These are phyloP conservation scores for Metaphire vulgaris DNA, from an alignment of 1,140 invertebrate genomes.

Conservation along the genomic window DNA sequence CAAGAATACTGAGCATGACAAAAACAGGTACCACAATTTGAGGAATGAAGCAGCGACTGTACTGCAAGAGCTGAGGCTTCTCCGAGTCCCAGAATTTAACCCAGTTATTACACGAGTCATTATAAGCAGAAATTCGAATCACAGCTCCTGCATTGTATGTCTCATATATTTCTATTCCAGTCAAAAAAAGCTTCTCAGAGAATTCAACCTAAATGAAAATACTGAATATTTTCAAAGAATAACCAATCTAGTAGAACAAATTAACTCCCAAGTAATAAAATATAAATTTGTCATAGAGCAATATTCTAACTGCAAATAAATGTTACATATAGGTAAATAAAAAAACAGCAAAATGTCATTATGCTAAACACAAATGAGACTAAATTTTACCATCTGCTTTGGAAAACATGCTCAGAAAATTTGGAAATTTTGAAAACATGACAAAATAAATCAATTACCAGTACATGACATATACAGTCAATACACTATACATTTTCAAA, in stretches of 20 bases:
- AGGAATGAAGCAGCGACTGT: constrained; percentile 8
- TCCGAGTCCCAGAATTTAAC: constrained; percentile 2
- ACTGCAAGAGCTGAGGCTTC: neutral
- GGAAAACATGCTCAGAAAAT: no score
- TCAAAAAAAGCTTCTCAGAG: constrained; percentile 19
- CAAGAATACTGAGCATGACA: no score
- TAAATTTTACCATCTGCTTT: no score
- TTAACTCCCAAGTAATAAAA: neutral
- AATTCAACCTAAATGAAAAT: constrained; percentile 27
- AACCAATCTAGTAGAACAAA: neutral
- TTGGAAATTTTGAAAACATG: no score
- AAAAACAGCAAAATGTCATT: no score
- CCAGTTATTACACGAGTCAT: constrained; percentile 18
- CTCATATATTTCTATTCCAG: constrained; percentile 25
- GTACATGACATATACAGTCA: no score
- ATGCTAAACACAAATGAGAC: no score
- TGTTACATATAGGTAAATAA: no score
- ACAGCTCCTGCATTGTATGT: constrained; percentile 23
- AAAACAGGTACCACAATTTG: constrained; percentile 10
- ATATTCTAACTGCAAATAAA: neutral
- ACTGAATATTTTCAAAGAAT: no score
- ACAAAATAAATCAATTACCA: no score
- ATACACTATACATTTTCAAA: no score
- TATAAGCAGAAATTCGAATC: constrained; percentile 6
- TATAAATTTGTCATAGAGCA: neutral